phyloP scores from a whole-genome alignment of 1,140 invertebrate species.

The Megalonaias nervosa region DNA sequence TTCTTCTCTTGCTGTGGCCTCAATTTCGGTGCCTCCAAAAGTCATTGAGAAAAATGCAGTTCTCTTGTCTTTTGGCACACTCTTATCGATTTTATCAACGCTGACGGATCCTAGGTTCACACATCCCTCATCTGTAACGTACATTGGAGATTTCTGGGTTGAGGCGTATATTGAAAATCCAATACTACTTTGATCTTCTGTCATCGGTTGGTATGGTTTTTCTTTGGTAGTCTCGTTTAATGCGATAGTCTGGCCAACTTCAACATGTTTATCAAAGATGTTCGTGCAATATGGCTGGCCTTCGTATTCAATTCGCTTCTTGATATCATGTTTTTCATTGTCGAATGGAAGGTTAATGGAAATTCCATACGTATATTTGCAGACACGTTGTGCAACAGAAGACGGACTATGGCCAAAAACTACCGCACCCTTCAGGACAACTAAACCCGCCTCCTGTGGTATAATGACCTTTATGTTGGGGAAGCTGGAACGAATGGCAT shows the following conservation, averaged over 20 bases:
- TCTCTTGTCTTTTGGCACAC: slow-evolving; percentile 12
- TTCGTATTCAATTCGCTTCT: slow-evolving; percentile 30
- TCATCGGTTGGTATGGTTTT: slow-evolving; percentile 20
- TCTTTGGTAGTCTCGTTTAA: slow-evolving; percentile 25
- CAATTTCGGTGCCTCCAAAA: slow-evolving; percentile 45
- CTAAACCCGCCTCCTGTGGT: slow-evolving; percentile 45
- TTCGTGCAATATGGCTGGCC: slow-evolving; percentile 28
- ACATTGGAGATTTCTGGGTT: slow-evolving; percentile 23
- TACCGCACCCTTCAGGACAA: slow-evolving; percentile 48
- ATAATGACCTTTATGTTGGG: slow-evolving; percentile 31
- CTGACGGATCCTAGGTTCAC: slow-evolving; percentile 33
- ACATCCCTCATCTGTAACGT: slow-evolving; percentile 36
- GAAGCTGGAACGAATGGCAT: no score
- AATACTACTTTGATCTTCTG: slow-evolving; percentile 3
- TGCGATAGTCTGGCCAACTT: slow-evolving; percentile 22
- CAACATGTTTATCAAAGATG: slow-evolving; percentile 37
- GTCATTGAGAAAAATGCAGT: slow-evolving; percentile 30
- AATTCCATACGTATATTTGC: slow-evolving; percentile 41
- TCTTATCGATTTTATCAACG: slow-evolving; percentile 26
- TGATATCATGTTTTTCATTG: slow-evolving; percentile 15
- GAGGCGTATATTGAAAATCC: slow-evolving; percentile 37
- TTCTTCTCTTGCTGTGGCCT: slow-evolving; percentile 30
- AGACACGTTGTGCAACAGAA: slow-evolving; percentile 26
- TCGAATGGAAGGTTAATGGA: slow-evolving; percentile 28
- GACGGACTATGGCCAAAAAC: slow-evolving; percentile 42